Base-by-base conservation (phyloP, 2,797 vertebrate genomes). In the Esox masquinongy region DNA sequence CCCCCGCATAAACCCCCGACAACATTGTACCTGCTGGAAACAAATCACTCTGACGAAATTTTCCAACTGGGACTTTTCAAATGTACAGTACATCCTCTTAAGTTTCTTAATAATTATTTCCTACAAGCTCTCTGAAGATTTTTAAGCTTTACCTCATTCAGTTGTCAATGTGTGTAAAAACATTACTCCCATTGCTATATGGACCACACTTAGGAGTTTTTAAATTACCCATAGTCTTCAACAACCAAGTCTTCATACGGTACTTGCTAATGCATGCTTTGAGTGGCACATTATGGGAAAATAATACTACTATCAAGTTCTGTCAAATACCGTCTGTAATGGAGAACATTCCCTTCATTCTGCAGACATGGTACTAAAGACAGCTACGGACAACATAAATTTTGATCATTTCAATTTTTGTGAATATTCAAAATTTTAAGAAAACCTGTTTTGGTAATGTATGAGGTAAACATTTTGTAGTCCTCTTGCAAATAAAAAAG, bases 1-100 rank as follows among this genome's bases (percentile, higher is more conserved):
- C 95, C 66, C 96, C 96, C 69, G 94, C 95, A 69, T 96, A 93
- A 95, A 87, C 56, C 15, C 74, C 53, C 68, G 34, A 61, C 56
- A 4, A 73, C 68, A 24, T 73, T 77, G 59, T 64, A 24, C 16
- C 9, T 74, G 68, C 77, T 72, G 73, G 72, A 64, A 66, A 22
- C 50, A 2, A 70, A 75, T 15, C 49, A 67, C 73, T 75, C 68
- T 66, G 50, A 75, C 12, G 36, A 39, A 22, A 73, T 70, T 22
- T 19, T 67, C n/a, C n/a, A 61, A 9, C 78, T 82, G 69, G 74
- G 39, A 85, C 80, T 87, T 83, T 80, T 83, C 56, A 50, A 73
- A 43, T 90, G 82, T 88, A 88, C 84, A 88, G 81, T 83, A 82
- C 76, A 79, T 14, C 83, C 81, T 87, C 80, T 75, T 80, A 86